These are phyloP conservation scores for Epinephelus coioides DNA, from an alignment of 2,797 vertebrate species.

Conservation along the genomic window DNA sequence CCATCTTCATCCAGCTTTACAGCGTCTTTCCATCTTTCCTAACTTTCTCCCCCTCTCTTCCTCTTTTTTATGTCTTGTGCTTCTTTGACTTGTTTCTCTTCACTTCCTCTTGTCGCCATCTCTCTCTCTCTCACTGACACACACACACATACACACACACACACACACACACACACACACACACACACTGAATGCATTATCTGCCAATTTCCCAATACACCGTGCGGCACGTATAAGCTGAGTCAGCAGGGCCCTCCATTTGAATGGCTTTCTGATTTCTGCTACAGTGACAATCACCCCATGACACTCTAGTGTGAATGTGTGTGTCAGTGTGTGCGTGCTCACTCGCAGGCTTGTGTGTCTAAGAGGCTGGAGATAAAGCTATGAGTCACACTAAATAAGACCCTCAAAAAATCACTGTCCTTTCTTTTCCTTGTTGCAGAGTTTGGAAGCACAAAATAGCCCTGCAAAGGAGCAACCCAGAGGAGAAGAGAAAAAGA, in stretches of 20 bases:
- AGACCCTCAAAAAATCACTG: constrained; percentile 40
- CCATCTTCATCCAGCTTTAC: constrained; percentile 27
- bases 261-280: constrained; percentile 72
- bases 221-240: constrained; percentile 38
- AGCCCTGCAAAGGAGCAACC: neutral
- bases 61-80: constrained; percentile 18
- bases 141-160: constrained; percentile 6
- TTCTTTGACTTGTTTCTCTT: constrained; percentile 13
- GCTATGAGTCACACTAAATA: constrained; percentile 55
- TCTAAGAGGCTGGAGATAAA: constrained; percentile 44
- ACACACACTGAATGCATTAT: constrained; percentile 42
- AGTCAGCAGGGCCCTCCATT: constrained; percentile 64
- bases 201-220: constrained; percentile 57
- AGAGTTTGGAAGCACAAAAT: constrained; percentile 50
- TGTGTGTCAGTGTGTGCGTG: constrained; percentile 2
- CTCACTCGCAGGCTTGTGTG: constrained; percentile 22
- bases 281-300: constrained; percentile 57
- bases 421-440: constrained; percentile 40
- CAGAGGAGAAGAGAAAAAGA: neutral
- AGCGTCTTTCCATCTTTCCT: constrained; percentile 26
- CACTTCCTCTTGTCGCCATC: constrained; percentile 21
- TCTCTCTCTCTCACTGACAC: constrained; percentile 7
- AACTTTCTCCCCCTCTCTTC: neutral
- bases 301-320: constrained; percentile 22
- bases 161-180: constrained; percentile 12